Evolutionary conservation across 1,140 invertebrate species (phyloP), one percentile per base, ranked within the genome.

Genomic region (Phymastichus coffea): DNA sequence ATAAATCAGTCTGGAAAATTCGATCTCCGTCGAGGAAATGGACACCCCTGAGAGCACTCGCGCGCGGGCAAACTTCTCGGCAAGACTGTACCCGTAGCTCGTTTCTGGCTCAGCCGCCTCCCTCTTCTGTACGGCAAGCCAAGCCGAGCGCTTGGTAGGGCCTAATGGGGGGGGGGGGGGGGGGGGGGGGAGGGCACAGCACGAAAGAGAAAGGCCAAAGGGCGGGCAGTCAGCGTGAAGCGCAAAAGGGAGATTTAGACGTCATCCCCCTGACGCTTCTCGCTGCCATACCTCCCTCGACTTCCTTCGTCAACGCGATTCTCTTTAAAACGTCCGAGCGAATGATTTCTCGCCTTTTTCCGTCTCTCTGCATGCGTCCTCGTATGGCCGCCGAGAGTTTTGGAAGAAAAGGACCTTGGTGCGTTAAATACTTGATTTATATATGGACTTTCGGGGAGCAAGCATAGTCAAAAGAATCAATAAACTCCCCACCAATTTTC

Each of bases 221-320:
- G 76, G 76, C 75, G 76, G 75, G 70, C 70, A 77, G 72, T 74
- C 66, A 72, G 71, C 64, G 63, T 72, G 71, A 71, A 73, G 70
- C 68, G 72, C 63, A 74, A 74, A 72, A 69, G 70, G 70, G 70
- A 75, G 73, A 80, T 80, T 79, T 76, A 79, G 77, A 79, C 72
- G 67, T 79, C 75, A 78, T 77, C 73, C 75, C 69, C 68, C 67
- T 71, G 71, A 74, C 69, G 61, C 66, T 72, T 67, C 48, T 44
- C 41, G 23, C 38, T 51, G 40, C 49, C 41, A 20, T 12, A 7
- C 9, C 54, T 7, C 23, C 20, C 51, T 25, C 47, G 25, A 37
- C 63, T 66, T 62, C 63, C 68, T 62, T 59, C 64, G 33, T 58
- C 61, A 44, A 60, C 66, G 63, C 52, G 30, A 23, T 22, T 47